These are phyloP conservation scores for Macquaria australasica DNA, from an alignment of 2,113 vertebrate genomes.

Conservation along the genomic window DNA sequence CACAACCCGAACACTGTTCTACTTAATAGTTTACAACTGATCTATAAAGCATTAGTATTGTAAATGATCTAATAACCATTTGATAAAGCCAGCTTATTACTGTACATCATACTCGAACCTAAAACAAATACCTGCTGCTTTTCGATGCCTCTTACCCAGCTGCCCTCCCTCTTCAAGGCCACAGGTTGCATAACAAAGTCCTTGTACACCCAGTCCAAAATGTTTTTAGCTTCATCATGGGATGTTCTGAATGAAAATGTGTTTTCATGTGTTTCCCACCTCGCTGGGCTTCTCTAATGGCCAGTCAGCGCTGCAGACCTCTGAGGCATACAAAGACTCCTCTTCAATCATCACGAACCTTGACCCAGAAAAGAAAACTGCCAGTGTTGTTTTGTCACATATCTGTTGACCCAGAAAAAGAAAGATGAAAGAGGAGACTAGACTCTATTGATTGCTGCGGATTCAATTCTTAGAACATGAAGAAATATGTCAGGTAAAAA, in stretches of 20 bases:
- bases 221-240: background rate
- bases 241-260: background rate
- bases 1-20: too few species aligned
- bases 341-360: background rate
- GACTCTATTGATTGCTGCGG: background rate
- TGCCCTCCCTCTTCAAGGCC: background rate
- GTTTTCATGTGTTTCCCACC: background rate
- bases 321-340: background rate
- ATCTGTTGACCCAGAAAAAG: background rate
- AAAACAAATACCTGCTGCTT: conserved; percentile 3
- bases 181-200: conserved; percentile 20
- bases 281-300: background rate
- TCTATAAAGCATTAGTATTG: too few species aligned
- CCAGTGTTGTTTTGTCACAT: background rate
- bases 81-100: too few species aligned
- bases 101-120: background rate
- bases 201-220: conserved; percentile 13
- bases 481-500: background rate
- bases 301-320: background rate
- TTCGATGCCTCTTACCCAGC: background rate
- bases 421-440: background rate
- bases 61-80: too few species aligned
- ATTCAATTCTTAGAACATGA: background rate
- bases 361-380: background rate
- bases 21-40: too few species aligned